Percentiles rank a stretch among this genome's conserved stretches.
phyloP scores from a whole-genome alignment of 2,888 invertebrate genomes.

The Dynastes tityus region DNA sequence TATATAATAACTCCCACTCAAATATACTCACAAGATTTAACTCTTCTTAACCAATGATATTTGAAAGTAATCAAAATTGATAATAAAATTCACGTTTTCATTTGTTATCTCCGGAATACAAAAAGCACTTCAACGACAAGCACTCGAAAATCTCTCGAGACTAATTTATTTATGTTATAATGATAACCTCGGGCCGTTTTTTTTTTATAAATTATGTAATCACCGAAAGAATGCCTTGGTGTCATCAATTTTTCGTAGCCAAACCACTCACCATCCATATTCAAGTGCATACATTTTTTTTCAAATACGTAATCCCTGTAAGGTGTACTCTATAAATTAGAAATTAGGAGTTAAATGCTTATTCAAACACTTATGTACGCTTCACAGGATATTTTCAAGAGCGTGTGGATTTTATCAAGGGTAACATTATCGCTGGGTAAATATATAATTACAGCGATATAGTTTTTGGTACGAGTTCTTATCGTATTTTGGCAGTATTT shows the following conservation, averaged over 20 bases:
- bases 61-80: background rate
- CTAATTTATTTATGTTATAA: background rate
- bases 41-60: too few species aligned
- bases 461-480: too few species aligned
- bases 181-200: background rate
- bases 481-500: too few species aligned
- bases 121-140: slow-evolving; percentile 14
- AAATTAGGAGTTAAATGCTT: slow-evolving; percentile 5
- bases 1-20: too few species aligned
- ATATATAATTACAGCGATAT: too few species aligned
- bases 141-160: slow-evolving; percentile 15
- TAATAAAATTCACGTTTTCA: background rate
- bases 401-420: slow-evolving; percentile 5
- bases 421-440: slow-evolving; percentile 3
- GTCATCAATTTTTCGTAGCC: slow-evolving; percentile 1
- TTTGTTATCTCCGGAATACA: background rate
- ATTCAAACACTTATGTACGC: background rate
- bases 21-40: too few species aligned
- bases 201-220: too few species aligned
- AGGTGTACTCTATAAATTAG: background rate
- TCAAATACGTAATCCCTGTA: background rate
- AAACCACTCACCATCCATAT: background rate
- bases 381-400: slow-evolving; percentile 16
- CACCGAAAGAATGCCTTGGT: background rate
- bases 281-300: too few species aligned